A percentile compares a stretch with the other conserved stretches of the same genome.
phyloP scores from a whole-genome alignment of 2,797 vertebrate genomes.

The Euphonia xanthogaster region DNA sequence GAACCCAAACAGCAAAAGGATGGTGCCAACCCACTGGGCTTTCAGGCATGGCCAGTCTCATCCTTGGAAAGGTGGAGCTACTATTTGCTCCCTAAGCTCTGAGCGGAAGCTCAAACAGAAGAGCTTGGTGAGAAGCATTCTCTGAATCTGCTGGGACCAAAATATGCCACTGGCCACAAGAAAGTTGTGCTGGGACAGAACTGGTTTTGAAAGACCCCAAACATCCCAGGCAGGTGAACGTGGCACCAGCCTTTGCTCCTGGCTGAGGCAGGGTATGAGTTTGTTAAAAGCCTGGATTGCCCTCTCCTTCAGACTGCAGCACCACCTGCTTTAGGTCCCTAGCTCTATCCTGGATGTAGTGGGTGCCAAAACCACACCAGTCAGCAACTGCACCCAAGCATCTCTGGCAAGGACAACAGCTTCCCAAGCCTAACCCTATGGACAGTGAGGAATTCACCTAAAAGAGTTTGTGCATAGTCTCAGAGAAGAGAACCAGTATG shows the following conservation, averaged over 20 bases:
- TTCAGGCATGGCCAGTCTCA: neutral
- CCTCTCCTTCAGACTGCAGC: neutral
- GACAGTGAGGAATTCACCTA: neutral
- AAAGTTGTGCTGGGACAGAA: neutral
- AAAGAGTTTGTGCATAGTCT: neutral
- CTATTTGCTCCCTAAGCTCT: neutral
- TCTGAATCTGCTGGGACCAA: neutral
- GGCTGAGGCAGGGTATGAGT: neutral
- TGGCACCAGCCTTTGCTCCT: neutral
- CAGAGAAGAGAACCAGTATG: neutral
- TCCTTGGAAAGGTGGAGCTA: neutral
- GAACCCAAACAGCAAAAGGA: neutral
- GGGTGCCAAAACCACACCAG: neutral
- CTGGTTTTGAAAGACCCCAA: neutral
- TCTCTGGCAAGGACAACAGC: neutral
- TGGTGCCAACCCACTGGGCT: neutral
- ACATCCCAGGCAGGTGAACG: neutral
- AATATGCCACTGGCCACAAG: neutral
- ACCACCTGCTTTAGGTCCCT: neutral
- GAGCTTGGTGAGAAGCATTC: fast-evolving
- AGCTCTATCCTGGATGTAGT: neutral
- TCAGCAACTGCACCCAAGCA: neutral
- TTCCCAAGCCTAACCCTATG: neutral
- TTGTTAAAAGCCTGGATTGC: neutral
- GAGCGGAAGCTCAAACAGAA: neutral